Evolutionary conservation across 2,888 invertebrate species (phyloP), one percentile per base, ranked within the genome.

Genomic region (Oxytorus armatus): DNA sequence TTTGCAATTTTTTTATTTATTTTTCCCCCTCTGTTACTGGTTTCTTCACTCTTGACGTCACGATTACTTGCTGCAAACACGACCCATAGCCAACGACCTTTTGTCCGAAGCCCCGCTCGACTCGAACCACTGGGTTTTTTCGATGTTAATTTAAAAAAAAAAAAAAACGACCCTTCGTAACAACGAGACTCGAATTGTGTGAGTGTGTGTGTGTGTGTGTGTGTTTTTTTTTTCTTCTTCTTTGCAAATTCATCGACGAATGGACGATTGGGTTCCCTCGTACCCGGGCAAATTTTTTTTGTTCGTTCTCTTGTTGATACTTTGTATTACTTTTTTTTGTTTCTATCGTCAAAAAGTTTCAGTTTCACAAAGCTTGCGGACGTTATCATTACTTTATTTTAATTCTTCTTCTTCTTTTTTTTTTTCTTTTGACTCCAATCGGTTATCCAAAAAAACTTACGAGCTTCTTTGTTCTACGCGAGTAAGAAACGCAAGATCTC

Each of bases 401-500:
- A 14, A n/a, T n/a, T n/a, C n/a, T n/a, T n/a, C n/a, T 65, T 65
- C 21, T 16, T 51, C 5, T 18, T 44, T 74, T 21, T 36, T 55
- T 16, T 74, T 29, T 21, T 55, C 47, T 47, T 68, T 61, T n/a
- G 53, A 59, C 23, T 72, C 55, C 68, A 70, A 74, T 81, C 59
- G 70, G 51, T 75, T 59, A 66, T 75, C 36, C 51, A 66, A 79
- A 79, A 44, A 75, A 79, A 57, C 69, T 44, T 74, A 57, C 66
- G 61, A 53, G 53, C 69, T n/a, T n/a, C 36, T 69, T 61, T 59
- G 42, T 55, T 70, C 79, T 76, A 79, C 59, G 70, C 59, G 33
- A 61, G 68, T 65, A 69, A 73, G 76, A 79, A 82, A 75, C 70
- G 66, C 68, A 59, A 47, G 36, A 55, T 47, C 49, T 69, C 63